Conservation (phyloP, 2,888 invertebrate genomes). For the Rutpela maculata region DNA sequence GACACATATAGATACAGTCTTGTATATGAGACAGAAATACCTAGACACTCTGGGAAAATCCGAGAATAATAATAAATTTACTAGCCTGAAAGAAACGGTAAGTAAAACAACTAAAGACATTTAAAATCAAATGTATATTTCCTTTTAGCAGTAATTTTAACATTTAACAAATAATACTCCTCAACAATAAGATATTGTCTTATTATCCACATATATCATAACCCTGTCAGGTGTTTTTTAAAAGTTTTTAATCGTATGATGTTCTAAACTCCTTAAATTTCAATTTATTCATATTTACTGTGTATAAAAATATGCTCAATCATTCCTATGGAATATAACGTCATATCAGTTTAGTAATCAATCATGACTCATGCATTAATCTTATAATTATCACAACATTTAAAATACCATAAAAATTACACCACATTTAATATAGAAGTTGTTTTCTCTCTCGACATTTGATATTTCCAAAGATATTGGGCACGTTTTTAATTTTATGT, state of each 20-base stretch:
- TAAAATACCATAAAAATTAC: too few relatives aligned
- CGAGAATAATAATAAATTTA: slow-evolving; percentile 78
- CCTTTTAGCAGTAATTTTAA: background rate
- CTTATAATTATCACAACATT: too few relatives aligned
- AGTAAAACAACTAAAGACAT: slow-evolving; percentile 44
- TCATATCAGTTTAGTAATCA: too few relatives aligned
- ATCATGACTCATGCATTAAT: too few relatives aligned
- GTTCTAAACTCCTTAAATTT: background rate
- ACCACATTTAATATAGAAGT: too few relatives aligned
- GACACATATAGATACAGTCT: slow-evolving; percentile 83
- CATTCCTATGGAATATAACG: too few relatives aligned
- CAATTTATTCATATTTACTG: background rate
- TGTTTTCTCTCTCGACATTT: too few relatives aligned
- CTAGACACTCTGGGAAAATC: slow-evolving; percentile 77
- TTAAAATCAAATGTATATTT: background rate
- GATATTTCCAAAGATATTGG: too few relatives aligned
- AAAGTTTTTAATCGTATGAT: background rate
- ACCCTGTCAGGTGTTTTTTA: background rate
- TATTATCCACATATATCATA: background rate
- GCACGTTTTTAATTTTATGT: too few relatives aligned
- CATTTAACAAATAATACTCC: background rate
- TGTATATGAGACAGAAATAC: slow-evolving; percentile 81
- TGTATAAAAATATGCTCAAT: background rate
- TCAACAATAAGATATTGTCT: background rate
- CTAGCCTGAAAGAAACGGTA: slow-evolving; percentile 73